Evolutionary conservation across 2,113 vertebrate species (phyloP).

Genomic region (Sinosuthora webbiana): DNA sequence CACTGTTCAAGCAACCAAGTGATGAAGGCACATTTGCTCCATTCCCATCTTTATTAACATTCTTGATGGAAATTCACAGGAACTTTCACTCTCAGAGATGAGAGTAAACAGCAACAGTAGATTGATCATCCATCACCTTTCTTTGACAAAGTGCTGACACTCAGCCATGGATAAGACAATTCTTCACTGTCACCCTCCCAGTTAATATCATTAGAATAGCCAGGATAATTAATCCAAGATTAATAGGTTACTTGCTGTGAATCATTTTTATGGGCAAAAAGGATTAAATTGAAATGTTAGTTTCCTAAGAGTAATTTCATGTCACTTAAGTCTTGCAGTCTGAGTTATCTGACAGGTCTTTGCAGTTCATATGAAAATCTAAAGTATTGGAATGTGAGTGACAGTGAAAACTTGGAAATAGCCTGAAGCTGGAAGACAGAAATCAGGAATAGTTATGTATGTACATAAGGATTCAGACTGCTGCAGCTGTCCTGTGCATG

Average conservation of each 20-base stretch:
- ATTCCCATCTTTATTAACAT: neutral
- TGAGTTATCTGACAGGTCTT: neutral
- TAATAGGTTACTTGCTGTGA: conserved; percentile 7
- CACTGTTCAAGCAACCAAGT: neutral
- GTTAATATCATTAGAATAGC: neutral
- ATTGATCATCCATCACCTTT: neutral
- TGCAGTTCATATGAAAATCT: neutral
- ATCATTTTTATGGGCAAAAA: conserved; percentile 26
- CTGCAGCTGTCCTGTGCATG: neutral
- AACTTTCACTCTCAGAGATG: neutral
- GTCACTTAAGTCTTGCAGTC: neutral
- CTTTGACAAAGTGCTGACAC: conserved; percentile 23
- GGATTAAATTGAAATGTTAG: neutral
- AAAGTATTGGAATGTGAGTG: neutral
- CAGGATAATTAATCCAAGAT: conserved; percentile 28
- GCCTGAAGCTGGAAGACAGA: neutral
- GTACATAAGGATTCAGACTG: neutral
- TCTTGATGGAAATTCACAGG: neutral
- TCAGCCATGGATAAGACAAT: neutral
- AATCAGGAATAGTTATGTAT: neutral
- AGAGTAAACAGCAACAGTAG: neutral
- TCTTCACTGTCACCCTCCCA: neutral
- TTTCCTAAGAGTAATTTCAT: neutral
- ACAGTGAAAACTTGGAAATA: neutral
- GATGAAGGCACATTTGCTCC: neutral